Conservation (phyloP, 2,888 invertebrate genomes). For the Andrena dorsata region DNA sequence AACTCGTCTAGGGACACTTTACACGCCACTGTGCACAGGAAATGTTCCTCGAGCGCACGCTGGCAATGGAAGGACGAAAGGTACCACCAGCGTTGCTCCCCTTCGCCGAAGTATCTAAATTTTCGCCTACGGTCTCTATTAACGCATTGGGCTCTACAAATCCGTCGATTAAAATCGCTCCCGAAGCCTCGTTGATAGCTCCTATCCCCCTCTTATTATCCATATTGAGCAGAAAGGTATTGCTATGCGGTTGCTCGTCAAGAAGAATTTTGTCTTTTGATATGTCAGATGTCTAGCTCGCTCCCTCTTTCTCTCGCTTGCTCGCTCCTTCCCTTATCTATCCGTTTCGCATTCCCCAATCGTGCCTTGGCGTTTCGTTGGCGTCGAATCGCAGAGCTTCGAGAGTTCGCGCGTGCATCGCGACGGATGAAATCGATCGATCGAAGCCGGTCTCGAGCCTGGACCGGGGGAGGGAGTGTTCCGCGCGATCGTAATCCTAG, state of each 20-base stretch:
- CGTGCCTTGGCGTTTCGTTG: too few relatives aligned
- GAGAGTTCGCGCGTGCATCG: neutral
- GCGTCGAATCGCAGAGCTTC: neutral
- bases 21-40: too few relatives aligned
- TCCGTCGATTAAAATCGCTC: slow-evolving; percentile 65
- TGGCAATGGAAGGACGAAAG: too few relatives aligned
- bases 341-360: neutral
- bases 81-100: too few relatives aligned
- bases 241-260: slow-evolving; percentile 76
- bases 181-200: slow-evolving; percentile 63
- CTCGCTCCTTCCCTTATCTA: neutral
- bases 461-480: neutral
- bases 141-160: slow-evolving; percentile 38
- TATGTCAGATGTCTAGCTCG: slow-evolving; percentile 77
- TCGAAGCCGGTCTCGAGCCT: neutral
- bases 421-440: neutral
- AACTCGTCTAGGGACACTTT: neutral
- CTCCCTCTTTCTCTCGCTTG: slow-evolving; percentile 33
- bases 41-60: too few relatives aligned
- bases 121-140: slow-evolving; percentile 30
- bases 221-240: slow-evolving; percentile 82
- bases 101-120: slow-evolving; percentile 22
- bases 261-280: slow-evolving; percentile 78
- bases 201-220: slow-evolving; percentile 69
- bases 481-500: neutral